Evolutionary conservation across 2,113 vertebrate species (phyloP).

Genomic region (Onychorhynchus coronatus): DNA sequence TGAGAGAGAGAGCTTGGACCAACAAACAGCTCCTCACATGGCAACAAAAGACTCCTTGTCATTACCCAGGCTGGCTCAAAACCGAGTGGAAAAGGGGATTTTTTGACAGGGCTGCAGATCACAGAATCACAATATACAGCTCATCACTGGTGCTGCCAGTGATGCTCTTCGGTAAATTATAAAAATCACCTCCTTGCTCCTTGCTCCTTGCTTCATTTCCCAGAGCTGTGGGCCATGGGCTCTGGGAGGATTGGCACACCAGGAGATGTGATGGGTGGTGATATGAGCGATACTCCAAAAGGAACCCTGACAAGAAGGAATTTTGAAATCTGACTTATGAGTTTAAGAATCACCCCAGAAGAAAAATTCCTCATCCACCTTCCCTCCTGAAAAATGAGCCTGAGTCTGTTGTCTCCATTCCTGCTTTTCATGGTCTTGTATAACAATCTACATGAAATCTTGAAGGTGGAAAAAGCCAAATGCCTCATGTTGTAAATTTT

Average conservation of each 20-base stretch:
- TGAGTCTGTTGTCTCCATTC: neutral
- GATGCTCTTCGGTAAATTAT: neutral
- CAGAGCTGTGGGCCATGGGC: neutral
- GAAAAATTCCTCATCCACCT: neutral
- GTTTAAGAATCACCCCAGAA: neutral
- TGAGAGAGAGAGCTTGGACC: neutral
- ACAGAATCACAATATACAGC: neutral
- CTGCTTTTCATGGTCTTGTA: neutral
- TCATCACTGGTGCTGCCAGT: neutral
- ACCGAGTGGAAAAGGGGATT: neutral
- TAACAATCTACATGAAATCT: neutral
- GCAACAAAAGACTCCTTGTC: constrained; percentile 27
- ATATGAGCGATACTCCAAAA: neutral
- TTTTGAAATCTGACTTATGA: neutral
- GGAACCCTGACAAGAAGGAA: neutral
- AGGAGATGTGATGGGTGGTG: neutral
- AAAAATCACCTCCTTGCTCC: neutral
- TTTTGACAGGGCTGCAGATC: neutral
- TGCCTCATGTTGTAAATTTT: neutral
- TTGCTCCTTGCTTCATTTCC: neutral
- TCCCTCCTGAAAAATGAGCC: neutral
- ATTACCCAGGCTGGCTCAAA: neutral
- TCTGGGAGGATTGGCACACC: neutral
- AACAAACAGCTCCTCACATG: neutral
- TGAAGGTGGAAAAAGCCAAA: neutral